A percentile compares a stretch with the other conserved stretches of the same genome.
phyloP scores from a whole-genome alignment of 1,140 invertebrate species.

The Diachasma alloeum region DNA sequence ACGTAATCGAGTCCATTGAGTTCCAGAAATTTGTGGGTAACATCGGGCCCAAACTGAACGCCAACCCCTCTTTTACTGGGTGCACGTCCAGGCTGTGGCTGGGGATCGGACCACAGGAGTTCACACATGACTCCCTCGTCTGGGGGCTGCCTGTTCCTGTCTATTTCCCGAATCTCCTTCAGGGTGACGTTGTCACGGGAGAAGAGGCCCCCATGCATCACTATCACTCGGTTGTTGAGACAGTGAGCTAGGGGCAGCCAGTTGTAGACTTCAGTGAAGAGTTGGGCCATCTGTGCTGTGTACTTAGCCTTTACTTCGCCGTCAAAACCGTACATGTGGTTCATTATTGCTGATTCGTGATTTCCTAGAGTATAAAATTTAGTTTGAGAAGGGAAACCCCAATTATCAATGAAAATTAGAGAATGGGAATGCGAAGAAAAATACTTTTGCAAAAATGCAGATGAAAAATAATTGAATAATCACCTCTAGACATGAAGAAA shows the following conservation, averaged over 20 bases:
- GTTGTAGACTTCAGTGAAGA: slow-evolving; percentile 99
- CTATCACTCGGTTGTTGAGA: slow-evolving; percentile 90
- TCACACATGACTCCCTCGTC: slow-evolving; percentile 98
- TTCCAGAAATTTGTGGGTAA: slow-evolving; percentile 87
- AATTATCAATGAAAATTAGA: too few relatives aligned
- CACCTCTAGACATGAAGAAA: slow-evolving; percentile 97
- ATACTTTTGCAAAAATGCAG: background rate
- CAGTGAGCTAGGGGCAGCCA: slow-evolving; percentile 96
- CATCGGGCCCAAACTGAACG: slow-evolving; percentile 98
- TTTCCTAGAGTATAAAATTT: slow-evolving; percentile 76
- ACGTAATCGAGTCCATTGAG: slow-evolving; percentile 92
- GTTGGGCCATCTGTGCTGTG: slow-evolving; percentile 90
- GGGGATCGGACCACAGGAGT: slow-evolving; percentile 97
- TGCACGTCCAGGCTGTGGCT: slow-evolving; percentile 83
- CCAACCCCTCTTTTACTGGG: slow-evolving; percentile 97
- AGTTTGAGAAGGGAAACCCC: background rate
- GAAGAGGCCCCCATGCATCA: slow-evolving; percentile 96
- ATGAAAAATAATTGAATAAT: slow-evolving; percentile 41
- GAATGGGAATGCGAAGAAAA: too few relatives aligned
- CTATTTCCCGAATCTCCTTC: slow-evolving; percentile 87
- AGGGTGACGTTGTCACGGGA: slow-evolving; percentile 88
- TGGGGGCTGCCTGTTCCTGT: slow-evolving; percentile 95
- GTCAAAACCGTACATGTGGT: slow-evolving; percentile 99
- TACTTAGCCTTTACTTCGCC: slow-evolving; percentile 98
- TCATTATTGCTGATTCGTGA: slow-evolving; percentile 98